phyloP scores from a whole-genome alignment of 2,113 vertebrate species.

The Mola mola region DNA sequence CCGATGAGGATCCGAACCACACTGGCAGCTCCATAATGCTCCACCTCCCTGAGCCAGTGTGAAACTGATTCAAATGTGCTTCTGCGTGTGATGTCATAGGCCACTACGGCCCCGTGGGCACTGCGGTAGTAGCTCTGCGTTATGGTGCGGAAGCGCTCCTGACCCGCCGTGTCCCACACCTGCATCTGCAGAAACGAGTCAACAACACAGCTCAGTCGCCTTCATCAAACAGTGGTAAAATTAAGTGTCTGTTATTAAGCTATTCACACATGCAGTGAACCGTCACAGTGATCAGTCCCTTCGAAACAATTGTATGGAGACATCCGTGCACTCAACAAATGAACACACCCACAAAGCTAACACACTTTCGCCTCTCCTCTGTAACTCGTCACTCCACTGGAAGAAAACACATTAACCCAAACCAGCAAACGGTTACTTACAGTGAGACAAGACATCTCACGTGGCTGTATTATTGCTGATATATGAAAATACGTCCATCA shows the following conservation, averaged over 20 bases:
- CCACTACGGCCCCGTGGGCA: constrained; percentile 94
- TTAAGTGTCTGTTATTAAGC: too few species aligned
- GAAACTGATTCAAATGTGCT: constrained; percentile 90
- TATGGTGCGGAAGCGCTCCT: constrained; percentile 96
- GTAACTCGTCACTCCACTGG: background rate
- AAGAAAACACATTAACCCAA: background rate
- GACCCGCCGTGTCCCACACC: constrained; percentile 97
- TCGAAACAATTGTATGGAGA: background rate
- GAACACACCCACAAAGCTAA: constrained; percentile 65
- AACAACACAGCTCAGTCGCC: background rate
- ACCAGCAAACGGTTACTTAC: background rate
- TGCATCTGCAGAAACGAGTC: constrained; percentile 86
- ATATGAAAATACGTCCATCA: background rate
- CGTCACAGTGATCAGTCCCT: background rate
- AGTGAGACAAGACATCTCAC: background rate
- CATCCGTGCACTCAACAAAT: background rate
- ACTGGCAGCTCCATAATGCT: constrained; percentile 91
- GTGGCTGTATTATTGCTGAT: background rate
- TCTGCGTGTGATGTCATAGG: constrained; percentile 93
- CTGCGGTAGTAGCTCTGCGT: constrained; percentile 98
- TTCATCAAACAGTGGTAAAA: background rate
- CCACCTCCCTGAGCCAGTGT: constrained; percentile 93
- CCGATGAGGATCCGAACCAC: constrained; percentile 93
- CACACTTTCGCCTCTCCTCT: constrained; percentile 28
- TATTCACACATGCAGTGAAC: background rate